Evolutionary conservation across 37 sponge, comb jelly and placozoan species (phyloP).

Genomic region (Amphimedon queenslandica): DNA sequence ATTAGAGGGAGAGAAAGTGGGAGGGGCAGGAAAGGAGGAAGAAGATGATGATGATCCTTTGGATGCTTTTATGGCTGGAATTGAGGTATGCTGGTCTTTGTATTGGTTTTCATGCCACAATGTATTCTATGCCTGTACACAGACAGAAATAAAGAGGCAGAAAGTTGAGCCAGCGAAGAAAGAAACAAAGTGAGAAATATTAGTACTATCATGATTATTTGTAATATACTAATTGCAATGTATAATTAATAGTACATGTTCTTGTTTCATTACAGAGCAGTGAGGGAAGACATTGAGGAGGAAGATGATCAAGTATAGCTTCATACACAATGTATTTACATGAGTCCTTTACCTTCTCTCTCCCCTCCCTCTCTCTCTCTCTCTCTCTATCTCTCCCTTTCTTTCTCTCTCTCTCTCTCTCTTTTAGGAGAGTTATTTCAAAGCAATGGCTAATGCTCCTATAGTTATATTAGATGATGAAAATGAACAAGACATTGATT

Average conservation of each 20-base stretch:
- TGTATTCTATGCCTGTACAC: slow-evolving; percentile 5
- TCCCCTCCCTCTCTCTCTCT: slow-evolving; percentile 27
- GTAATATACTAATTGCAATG: not conserved
- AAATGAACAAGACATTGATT: slow-evolving; percentile 74
- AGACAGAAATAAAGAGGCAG: slow-evolving; percentile 23
- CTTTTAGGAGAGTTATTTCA: slow-evolving; percentile 85
- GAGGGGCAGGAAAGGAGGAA: slow-evolving; percentile 1
- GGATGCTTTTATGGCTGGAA: slow-evolving; percentile 98
- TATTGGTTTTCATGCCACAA: not conserved
- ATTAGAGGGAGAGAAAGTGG: not conserved
- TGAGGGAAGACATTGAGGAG: slow-evolving; percentile 86
- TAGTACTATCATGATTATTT: no score
- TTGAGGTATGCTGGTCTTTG: slow-evolving; percentile 50
- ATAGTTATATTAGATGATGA: slow-evolving; percentile 75
- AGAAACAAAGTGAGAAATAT: no score
- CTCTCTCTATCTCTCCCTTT: slow-evolving; percentile 3
- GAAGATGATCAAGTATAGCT: slow-evolving; percentile 91
- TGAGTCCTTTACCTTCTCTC: no score
- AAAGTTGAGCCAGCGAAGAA: slow-evolving; percentile 3
- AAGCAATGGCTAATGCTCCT: slow-evolving; percentile 75
- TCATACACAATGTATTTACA: no score
- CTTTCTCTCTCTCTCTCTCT: slow-evolving; percentile 6
- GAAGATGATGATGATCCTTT: slow-evolving; percentile 86
- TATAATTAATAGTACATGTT: not conserved
- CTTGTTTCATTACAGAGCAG: slow-evolving; percentile 36